Base-by-base conservation (phyloP, 1,140 invertebrate species). In the Globodera ellingtonae region DNA sequence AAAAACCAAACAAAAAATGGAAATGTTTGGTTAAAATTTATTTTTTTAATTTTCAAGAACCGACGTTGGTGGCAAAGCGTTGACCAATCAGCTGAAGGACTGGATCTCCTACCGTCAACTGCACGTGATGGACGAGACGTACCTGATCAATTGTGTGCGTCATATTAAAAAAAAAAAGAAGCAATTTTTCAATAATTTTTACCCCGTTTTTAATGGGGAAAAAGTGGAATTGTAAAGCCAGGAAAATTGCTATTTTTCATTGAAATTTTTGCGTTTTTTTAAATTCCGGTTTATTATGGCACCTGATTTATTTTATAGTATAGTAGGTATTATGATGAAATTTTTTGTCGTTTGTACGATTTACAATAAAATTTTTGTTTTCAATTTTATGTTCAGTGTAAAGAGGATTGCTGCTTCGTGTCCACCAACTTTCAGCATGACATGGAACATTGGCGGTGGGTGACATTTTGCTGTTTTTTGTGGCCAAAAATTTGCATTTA, bases 101-200 rank as follows among this genome's bases (percentile, higher is more conserved):
- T 93, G 98, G 10, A 94, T 98, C 81, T 98, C 97, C 0, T 98
- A 98, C 89, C 92, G 96, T 59, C 96, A 99, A 87, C 90, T 99
- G 21, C 95, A 99, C 92, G 96, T 99, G 0, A 96, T 98, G 94
- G 97, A 99, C 89, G 98, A 99, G 90, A 98, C 96, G 0, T 97
- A 95, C 91, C 95, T 99, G 0, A 96, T 99, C 10, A 99, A 99
- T n/a, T 76, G 74, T 76, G 74, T 76, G 4, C n/a, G 74, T 75
- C 10, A 90, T 96, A 70, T n/a, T n/a, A 24, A 24, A 24, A 24
- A 1, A 24, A 24, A 24, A 18, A 7, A 52, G 4, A 5, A 52
- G 10, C 10, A 9, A 7, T 52, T 52, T 52, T 52, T 52, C 7
- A 52, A 52, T 13, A 7, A 52, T 52, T 52, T 52, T 9, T 24